Percentiles rank a stretch among this genome's conserved stretches.
Evolutionary conservation across 2,888 invertebrate genomes (phyloP).

Genomic region (Chironomus tentans): DNA sequence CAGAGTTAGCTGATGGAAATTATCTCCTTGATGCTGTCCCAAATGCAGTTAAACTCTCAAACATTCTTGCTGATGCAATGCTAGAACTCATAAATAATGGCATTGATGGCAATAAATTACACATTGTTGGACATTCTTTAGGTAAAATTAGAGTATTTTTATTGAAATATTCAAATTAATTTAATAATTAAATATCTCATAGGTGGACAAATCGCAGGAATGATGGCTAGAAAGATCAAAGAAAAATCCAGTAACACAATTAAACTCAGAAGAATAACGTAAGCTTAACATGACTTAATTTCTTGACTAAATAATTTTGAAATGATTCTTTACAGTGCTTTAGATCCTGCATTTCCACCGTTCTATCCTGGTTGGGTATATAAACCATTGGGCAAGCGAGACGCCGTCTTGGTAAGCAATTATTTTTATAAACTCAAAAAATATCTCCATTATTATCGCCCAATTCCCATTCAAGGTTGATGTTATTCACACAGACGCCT

Average conservation of each 20-base stretch:
- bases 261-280: slow-evolving; percentile 29
- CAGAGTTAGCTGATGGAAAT: slow-evolving; percentile 40
- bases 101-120: slow-evolving; percentile 35
- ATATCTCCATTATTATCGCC: background rate
- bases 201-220: slow-evolving; percentile 38
- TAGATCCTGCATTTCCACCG: slow-evolving; percentile 31
- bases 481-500: slow-evolving; percentile 61
- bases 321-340: slow-evolving; percentile 13
- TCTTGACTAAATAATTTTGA: too few relatives aligned
- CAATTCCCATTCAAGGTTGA: slow-evolving; percentile 40
- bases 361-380: slow-evolving; percentile 34
- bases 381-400: slow-evolving; percentile 45
- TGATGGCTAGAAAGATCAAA: slow-evolving; percentile 36
- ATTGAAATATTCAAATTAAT: background rate
- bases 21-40: slow-evolving; percentile 40
- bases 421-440: background rate
- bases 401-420: slow-evolving; percentile 45
- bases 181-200: background rate
- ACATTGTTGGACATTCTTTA: slow-evolving; percentile 40
- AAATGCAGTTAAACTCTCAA: slow-evolving; percentile 34
- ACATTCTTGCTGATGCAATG: slow-evolving; percentile 29
- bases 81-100: slow-evolving; percentile 37
- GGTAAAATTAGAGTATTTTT: slow-evolving; percentile 26
- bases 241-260: slow-evolving; percentile 31
- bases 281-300: too few relatives aligned